These are phyloP conservation scores for Osmerus eperlanus DNA, from an alignment of 2,113 vertebrate genomes.

Conservation along the genomic window DNA sequence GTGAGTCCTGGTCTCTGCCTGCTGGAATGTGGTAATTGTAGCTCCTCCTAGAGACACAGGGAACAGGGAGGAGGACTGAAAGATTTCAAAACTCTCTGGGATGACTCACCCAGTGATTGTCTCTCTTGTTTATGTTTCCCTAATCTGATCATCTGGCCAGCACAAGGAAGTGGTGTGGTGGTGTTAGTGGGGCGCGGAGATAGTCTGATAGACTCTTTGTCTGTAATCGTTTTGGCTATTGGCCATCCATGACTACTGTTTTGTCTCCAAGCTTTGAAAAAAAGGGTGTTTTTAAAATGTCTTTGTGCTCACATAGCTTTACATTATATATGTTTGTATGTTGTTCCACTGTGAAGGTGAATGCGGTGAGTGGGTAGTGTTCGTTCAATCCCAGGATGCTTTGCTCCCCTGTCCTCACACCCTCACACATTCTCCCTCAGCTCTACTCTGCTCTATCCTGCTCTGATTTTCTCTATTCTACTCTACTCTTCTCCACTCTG, in stretches of 20 bases:
- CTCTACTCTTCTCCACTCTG: too few species aligned
- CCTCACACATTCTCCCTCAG: too few species aligned
- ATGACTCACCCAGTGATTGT: constrained; percentile 56
- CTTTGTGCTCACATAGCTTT: too few species aligned
- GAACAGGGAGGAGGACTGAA: constrained; percentile 41
- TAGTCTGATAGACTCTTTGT: constrained; percentile 27
- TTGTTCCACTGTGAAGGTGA: background rate
- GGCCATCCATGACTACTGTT: too few species aligned
- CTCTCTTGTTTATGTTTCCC: constrained; percentile 42
- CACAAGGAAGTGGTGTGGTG: constrained; percentile 39
- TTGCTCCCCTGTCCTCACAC: background rate
- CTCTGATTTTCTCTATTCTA: too few species aligned
- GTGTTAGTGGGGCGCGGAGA: constrained; percentile 28
- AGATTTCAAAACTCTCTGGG: constrained; percentile 44
- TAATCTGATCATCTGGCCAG: constrained; percentile 36
- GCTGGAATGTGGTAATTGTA: constrained; percentile 61
- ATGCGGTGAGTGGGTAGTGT: constrained; percentile 45
- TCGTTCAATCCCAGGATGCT: constrained; percentile 41
- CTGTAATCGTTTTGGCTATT: constrained; percentile 29
- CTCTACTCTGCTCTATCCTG: too few species aligned
- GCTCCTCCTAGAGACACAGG: constrained; percentile 50
- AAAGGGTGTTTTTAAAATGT: too few species aligned
- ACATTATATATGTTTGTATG: too few species aligned
- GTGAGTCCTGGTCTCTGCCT: constrained; percentile 46
- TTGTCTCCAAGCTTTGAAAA: too few species aligned